Base-by-base conservation (phyloP, 1,140 invertebrate species). In the Yoshiicerus persimilis region DNA sequence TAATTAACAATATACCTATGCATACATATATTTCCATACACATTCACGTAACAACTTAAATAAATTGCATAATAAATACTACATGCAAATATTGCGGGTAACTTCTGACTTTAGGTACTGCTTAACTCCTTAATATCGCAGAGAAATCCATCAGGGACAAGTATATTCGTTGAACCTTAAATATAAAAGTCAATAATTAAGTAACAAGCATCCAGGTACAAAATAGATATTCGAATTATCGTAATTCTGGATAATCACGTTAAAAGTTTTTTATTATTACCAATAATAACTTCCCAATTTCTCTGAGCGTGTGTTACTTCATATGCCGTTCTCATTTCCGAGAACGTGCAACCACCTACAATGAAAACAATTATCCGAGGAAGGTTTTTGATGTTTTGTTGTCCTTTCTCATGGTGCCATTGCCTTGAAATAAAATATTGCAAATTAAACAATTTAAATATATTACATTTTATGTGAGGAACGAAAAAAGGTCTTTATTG, bases 211-310 rank as follows among this genome's bases (percentile, higher is more conserved):
- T 16, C 27, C 3, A n/a, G n/a, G n/a, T n/a, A n/a, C n/a, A n/a
- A n/a, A n/a, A n/a, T 4, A 84, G 13, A 66, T n/a, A 34, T 62
- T 84, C 23, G n/a, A 16, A 66, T 27, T 34, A 39, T 25, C 84
- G 32, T 9, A 34, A 25, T 25, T 23, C 11, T 56, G 10, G 87
- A 56, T 88, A 86, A n/a, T n/a, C 9, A 56, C 16, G 25, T 41
- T 20, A 25, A n/a, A 56, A 56, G 3, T 25, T 32, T 38, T 66
- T 91, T 94, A 92, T n/a, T n/a, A n/a, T n/a, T 93, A 96, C 98
- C 99, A 90, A 99, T 96, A 90, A 99, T 97, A 36, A 99, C 98
- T 93, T 99, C 99, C 99, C 99, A 99, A 93, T 99, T 99, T 93
- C 99, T 99, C 39, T 96, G 94, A 9, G 97, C 95, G 91, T 97